phyloP scores from a whole-genome alignment of 2,113 vertebrate species.

The Neogale vison region DNA sequence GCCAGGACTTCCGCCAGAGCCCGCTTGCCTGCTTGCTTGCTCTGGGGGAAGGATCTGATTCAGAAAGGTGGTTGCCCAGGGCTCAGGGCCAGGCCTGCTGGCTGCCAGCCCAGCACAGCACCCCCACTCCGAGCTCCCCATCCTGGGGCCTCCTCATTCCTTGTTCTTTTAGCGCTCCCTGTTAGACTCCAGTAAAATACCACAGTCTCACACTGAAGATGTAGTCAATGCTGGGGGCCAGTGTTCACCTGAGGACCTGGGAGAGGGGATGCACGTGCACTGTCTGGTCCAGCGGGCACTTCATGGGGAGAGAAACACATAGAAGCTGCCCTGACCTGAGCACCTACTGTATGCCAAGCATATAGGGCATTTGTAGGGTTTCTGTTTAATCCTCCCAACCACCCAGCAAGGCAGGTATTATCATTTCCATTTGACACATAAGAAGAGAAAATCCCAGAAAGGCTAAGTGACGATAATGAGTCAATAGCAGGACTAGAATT shows the following conservation, averaged over 20 bases:
- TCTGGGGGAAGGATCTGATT: conserved; percentile 18
- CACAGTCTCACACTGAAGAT: background rate
- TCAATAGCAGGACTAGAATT: background rate
- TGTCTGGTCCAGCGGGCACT: background rate
- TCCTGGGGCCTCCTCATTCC: background rate
- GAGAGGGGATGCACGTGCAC: too few relatives aligned
- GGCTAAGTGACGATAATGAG: background rate
- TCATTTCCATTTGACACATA: background rate
- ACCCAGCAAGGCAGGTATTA: background rate
- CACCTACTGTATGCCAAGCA: background rate
- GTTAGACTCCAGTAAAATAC: background rate
- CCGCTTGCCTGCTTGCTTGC: background rate
- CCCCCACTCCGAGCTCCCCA: background rate
- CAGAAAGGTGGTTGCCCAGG: conserved; percentile 26
- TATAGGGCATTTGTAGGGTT: background rate
- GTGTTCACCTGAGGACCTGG: background rate
- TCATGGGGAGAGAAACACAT: background rate
- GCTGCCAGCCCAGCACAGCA: background rate
- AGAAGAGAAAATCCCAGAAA: background rate
- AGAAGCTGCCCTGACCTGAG: background rate
- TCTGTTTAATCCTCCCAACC: background rate
- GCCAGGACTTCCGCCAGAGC: conserved; percentile 13
- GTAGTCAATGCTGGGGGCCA: background rate
- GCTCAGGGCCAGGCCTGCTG: conserved; percentile 38
- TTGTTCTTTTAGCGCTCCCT: background rate